phyloP scores from a whole-genome alignment of 2,888 invertebrate species.

The Lepas anatifera region DNA sequence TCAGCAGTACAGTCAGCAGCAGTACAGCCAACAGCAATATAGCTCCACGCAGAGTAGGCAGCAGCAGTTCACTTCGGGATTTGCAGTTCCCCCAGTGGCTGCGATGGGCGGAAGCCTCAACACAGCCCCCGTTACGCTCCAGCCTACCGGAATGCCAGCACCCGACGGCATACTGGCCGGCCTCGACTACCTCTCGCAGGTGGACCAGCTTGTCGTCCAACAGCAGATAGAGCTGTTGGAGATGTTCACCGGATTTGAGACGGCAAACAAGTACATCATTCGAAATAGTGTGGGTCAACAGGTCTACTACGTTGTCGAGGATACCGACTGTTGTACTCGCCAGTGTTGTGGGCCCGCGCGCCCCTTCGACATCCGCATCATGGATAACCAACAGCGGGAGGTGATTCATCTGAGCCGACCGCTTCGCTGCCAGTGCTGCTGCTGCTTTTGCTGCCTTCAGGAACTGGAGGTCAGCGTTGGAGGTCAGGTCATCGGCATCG shows the following conservation, averaged over 20 bases:
- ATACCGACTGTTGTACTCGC: conserved; percentile 35
- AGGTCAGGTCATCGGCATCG: conserved; percentile 26
- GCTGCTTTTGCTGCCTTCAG: conserved; percentile 36
- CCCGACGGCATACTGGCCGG: conserved; percentile 21
- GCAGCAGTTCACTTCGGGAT: too few relatives aligned
- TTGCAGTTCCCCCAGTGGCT: too few relatives aligned
- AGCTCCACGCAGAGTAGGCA: too few relatives aligned
- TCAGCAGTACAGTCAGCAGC: too few relatives aligned
- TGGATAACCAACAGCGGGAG: conserved; percentile 34
- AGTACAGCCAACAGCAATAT: too few relatives aligned
- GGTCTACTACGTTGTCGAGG: conserved; percentile 27
- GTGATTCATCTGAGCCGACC: conserved; percentile 36
- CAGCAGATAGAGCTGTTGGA: conserved; percentile 25
- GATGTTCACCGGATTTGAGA: conserved; percentile 34
- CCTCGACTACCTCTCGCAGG: conserved; percentile 24
- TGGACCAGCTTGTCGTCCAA: conserved; percentile 26
- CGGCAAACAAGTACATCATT: conserved; percentile 35
- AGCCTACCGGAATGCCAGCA: too few relatives aligned
- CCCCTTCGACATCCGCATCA: conserved; percentile 36
- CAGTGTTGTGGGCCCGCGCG: conserved; percentile 34
- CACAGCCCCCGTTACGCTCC: too few relatives aligned
- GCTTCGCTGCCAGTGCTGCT: conserved; percentile 34
- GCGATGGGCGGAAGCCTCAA: too few relatives aligned
- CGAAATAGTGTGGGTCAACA: conserved; percentile 27
- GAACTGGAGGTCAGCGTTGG: conserved; percentile 29